Conservation (phyloP, 2,797 vertebrate species). For the Sitta carolinensis region DNA sequence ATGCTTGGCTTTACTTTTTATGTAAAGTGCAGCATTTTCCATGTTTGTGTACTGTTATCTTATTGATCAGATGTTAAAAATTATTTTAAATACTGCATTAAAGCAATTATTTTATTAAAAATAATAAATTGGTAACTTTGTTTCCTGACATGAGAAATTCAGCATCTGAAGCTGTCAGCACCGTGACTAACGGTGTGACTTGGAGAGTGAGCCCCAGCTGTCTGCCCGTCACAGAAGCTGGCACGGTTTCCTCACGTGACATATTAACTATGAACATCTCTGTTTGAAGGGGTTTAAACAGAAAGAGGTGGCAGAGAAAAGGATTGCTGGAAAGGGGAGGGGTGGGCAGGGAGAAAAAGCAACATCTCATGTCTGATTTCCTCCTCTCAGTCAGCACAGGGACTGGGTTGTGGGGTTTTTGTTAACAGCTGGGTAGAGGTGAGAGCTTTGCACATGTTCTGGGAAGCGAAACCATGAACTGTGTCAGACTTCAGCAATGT, state of each 20-base stretch:
- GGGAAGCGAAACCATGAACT: background rate
- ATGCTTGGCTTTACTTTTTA: conserved; percentile 81
- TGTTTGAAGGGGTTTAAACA: background rate
- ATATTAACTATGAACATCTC: background rate
- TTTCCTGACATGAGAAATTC: background rate
- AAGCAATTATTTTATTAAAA: conserved; percentile 82
- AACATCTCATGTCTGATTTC: background rate
- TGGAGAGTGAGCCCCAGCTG: background rate
- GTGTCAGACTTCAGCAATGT: conserved; percentile 7
- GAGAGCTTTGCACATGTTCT: background rate
- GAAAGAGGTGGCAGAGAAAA: background rate
- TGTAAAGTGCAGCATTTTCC: conserved; percentile 76
- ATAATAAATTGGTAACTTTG: conserved; percentile 20
- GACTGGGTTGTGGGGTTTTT: background rate
- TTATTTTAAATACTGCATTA: conserved; percentile 80
- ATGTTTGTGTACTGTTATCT: conserved; percentile 74
- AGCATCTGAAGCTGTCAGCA: background rate
- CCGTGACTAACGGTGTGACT: background rate
- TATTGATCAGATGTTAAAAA: conserved; percentile 75
- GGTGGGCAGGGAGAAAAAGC: background rate
- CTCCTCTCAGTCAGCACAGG: background rate
- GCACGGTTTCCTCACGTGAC: fast-evolving
- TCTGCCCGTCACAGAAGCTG: background rate
- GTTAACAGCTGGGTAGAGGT: background rate
- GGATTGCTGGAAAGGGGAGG: background rate